Percentiles rank a stretch among this genome's conserved stretches.
Evolutionary conservation across 2,797 vertebrate species (phyloP).

Genomic region (Cyprinodon diabolis): DNA sequence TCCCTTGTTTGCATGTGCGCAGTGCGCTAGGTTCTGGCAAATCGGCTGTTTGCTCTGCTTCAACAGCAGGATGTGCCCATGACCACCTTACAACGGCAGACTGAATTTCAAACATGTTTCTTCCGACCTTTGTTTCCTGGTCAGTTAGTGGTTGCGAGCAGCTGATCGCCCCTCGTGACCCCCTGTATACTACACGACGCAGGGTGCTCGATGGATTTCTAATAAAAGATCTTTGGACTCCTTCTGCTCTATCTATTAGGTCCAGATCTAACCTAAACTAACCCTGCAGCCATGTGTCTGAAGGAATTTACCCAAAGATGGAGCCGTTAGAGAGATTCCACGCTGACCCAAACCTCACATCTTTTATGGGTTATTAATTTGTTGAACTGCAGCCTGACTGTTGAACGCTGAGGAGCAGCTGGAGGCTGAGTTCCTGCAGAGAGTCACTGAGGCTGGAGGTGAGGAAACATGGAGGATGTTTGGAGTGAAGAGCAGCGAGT

Average conservation of each 20-base stretch:
- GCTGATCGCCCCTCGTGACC: too few relatives aligned
- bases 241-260: conserved; percentile 14
- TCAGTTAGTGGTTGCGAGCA: too few relatives aligned
- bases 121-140: too few relatives aligned
- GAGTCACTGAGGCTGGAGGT: conserved; percentile 11
- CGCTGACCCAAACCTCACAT: too few relatives aligned
- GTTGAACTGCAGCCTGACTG: not conserved
- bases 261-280: conserved; percentile 15
- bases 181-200: too few relatives aligned
- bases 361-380: too few relatives aligned
- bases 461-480: conserved; percentile 22
- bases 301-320: not conserved
- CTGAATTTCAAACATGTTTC: too few relatives aligned
- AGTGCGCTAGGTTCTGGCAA: too few relatives aligned
- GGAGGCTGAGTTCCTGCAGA: conserved; percentile 9
- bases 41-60: too few relatives aligned
- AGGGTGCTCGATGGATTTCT: not conserved
- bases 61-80: too few relatives aligned
- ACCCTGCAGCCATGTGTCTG: conserved; percentile 20
- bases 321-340: not conserved
- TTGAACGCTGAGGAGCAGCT: conserved; percentile 22
- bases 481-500: not conserved
- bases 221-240: conserved; percentile 26
- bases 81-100: too few relatives aligned
- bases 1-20: too few relatives aligned